Conservation (phyloP, 2,888 invertebrate species). For the Neria commutata region DNA sequence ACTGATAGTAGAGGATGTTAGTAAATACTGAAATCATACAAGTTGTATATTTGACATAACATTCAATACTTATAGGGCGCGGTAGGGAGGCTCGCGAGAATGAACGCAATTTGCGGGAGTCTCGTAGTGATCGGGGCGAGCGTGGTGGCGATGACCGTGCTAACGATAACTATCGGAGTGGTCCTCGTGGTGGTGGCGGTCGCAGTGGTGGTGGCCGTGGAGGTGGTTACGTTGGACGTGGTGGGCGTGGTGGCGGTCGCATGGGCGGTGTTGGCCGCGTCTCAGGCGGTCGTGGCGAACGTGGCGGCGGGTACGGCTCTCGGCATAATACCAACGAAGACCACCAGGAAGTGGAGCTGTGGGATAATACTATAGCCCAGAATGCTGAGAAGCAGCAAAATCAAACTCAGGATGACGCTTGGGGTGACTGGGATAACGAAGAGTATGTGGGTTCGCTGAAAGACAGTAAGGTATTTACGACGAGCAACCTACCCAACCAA, state of each 20-base stretch:
- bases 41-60: background rate
- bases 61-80: slow-evolving; percentile 59
- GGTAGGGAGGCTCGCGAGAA: slow-evolving; percentile 71
- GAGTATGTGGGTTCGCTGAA: slow-evolving; percentile 94
- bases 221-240: slow-evolving; percentile 61
- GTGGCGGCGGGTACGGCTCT: slow-evolving; percentile 44
- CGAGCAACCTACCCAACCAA: slow-evolving; percentile 65
- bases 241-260: slow-evolving; percentile 63
- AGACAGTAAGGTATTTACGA: slow-evolving; percentile 91
- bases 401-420: slow-evolving; percentile 61
- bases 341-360: slow-evolving; percentile 65
- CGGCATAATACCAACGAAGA: slow-evolving; percentile 57
- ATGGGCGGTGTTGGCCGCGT: slow-evolving; percentile 64
- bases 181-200: slow-evolving; percentile 30
- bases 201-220: slow-evolving; percentile 52
- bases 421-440: slow-evolving; percentile 86
- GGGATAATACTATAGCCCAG: slow-evolving; percentile 65
- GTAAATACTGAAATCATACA: slow-evolving; percentile 16
- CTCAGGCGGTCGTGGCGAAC: slow-evolving; percentile 62
- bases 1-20: slow-evolving; percentile 67
- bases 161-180: slow-evolving; percentile 45
- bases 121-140: slow-evolving; percentile 58
- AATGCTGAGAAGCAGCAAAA: slow-evolving; percentile 59
- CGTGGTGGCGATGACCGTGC: slow-evolving; percentile 47
- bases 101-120: slow-evolving; percentile 64